Conservation (phyloP, 2,113 vertebrate genomes). For the human (Homo sapiens) region GRCh38 chr2:33347001-33347500, state of each 20-base stretch:
- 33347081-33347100: no score
- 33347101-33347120: no score
- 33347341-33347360: slow-evolving; percentile 64
- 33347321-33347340: slow-evolving; percentile 22
- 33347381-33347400: slow-evolving; percentile 94
- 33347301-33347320: slow-evolving; percentile 64
- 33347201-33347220: slow-evolving; percentile 21
- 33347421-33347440: slow-evolving; percentile 93
- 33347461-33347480: slow-evolving; percentile 93
- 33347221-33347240: slow-evolving; percentile 40
- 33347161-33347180: slow-evolving; percentile 4
- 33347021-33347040: no score
- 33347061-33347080: no score
- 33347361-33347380: slow-evolving; percentile 97
- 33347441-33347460: slow-evolving; percentile 91
- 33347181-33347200: not conserved
- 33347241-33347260: slow-evolving; percentile 60
- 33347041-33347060: no score
- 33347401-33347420: slow-evolving; percentile 95
- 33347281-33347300: slow-evolving; percentile 22
- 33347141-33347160: not conserved
- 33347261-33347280: slow-evolving; percentile 47
- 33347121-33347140: not conserved
- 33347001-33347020: no score
- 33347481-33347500: slow-evolving; percentile 89